Evolutionary conservation across 2,113 vertebrate species (phyloP), one percentile per base, ranked within the genome.

Genomic region (Hemichromis elongatus): DNA sequence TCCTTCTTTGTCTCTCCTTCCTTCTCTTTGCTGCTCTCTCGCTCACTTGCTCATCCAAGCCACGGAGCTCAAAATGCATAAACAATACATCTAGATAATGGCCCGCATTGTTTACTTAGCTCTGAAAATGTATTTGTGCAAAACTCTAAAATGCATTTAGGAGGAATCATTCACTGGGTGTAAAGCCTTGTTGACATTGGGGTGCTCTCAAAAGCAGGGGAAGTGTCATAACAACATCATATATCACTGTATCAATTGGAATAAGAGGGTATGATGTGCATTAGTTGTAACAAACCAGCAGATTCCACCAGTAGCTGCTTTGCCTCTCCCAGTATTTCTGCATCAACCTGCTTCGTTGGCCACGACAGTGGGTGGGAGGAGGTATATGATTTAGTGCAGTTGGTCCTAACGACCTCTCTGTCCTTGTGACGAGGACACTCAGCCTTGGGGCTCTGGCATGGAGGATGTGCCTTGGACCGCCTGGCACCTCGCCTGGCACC

Each of bases 71-170:
- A 89, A 94, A 94, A 92, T 86, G 91, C 92, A 93, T 89, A 93
- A 93, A 92, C 94, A 93, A 94, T 95, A 94, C 92, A 94, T 95
- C 95, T 94, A 83, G 92, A 95, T 95, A 95, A 95, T 95, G 92
- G 92, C 89, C 94, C 68, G 85, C 91, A 92, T 95, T 95, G 94
- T 95, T 95, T 95, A 95, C 92, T 95, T 94, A 93, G 92, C 91
- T 90, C 86, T 88, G 89, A 89, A 93, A 93, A 95, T 93, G 93
- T 94, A 93, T 95, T 94, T 93, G 92, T 92, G 92, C 91, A 94
- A 94, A 95, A 95, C 94, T 93, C 93, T 92, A 93, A 94, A 95
- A 94, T 94, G 95, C 94, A 94, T 95, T 95, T 93, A 94, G 84
- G 90, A 79, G 92, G 89, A 95, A 95, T 95, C 91, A 94, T 68